Conservation (phyloP, 2,888 invertebrate genomes). For the Ormyrus pomaceus region DNA sequence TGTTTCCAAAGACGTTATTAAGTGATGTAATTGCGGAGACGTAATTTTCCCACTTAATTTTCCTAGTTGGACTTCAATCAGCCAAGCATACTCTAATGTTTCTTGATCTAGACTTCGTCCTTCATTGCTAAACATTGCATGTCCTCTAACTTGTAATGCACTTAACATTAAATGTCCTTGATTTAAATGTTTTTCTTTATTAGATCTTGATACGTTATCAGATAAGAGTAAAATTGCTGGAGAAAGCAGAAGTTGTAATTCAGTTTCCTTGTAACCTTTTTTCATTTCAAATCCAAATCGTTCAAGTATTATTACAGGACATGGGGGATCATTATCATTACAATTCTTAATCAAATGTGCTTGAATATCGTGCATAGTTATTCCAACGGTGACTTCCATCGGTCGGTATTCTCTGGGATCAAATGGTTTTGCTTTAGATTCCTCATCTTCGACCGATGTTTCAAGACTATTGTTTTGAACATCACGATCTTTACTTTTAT, state of each 20-base stretch:
- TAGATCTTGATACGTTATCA: slow-evolving; percentile 84
- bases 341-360: slow-evolving; percentile 96
- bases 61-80: slow-evolving; percentile 95
- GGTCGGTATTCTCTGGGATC: slow-evolving; percentile 94
- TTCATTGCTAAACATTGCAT: slow-evolving; percentile 97
- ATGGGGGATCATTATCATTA: slow-evolving; percentile 91
- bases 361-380: slow-evolving; percentile 96
- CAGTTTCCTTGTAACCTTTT: slow-evolving; percentile 93
- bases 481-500: slow-evolving; percentile 70
- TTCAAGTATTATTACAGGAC: slow-evolving; percentile 92
- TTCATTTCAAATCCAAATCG: slow-evolving; percentile 98
- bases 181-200: slow-evolving; percentile 84
- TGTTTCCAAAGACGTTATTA: slow-evolving; percentile 92
- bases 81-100: slow-evolving; percentile 98
- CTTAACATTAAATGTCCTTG: slow-evolving; percentile 92
- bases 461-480: slow-evolving; percentile 75
- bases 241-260: slow-evolving; percentile 91
- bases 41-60: slow-evolving; percentile 95
- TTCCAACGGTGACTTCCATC: slow-evolving; percentile 92
- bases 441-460: slow-evolving; percentile 82
- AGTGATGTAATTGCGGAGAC: slow-evolving; percentile 90
- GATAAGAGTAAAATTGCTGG: slow-evolving; percentile 90
- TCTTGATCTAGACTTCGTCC: slow-evolving; percentile 94
- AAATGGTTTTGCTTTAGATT: slow-evolving; percentile 80
- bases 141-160: slow-evolving; percentile 92